Percentiles rank a stretch among this genome's conserved stretches.
Evolutionary conservation across 2,888 invertebrate species (phyloP).

Genomic region (Petrolisthes manimaculis): DNA sequence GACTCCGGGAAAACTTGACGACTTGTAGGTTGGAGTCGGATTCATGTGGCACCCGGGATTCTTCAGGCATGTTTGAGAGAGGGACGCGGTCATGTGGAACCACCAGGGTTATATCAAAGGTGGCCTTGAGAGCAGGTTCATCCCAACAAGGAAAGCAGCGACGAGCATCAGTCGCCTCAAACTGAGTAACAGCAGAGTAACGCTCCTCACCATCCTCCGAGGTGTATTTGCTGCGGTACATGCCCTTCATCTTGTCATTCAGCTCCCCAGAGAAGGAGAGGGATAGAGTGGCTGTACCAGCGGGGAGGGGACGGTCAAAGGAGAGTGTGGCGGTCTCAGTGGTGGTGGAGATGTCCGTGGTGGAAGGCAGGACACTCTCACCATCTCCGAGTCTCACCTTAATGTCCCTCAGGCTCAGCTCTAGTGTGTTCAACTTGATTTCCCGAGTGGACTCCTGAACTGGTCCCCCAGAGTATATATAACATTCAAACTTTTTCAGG

Average conservation of each 20-base stretch:
- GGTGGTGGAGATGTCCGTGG: constrained; percentile 70
- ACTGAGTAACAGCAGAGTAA: constrained; percentile 91
- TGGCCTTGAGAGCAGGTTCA: constrained; percentile 95
- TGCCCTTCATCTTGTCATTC: constrained; percentile 94
- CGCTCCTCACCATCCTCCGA: constrained; percentile 78
- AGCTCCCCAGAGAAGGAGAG: constrained; percentile 87
- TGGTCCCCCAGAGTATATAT: no score
- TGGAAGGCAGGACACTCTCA: constrained; percentile 33
- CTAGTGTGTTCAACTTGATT: constrained; percentile 52
- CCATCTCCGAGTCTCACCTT: constrained; percentile 30
- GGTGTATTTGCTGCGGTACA: constrained; percentile 89
- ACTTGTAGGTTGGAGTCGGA: constrained; percentile 72
- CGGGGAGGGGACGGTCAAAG: constrained; percentile 76
- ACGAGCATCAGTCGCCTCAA: constrained; percentile 90
- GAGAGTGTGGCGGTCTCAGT: constrained; percentile 80
- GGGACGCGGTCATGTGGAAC: constrained; percentile 87
- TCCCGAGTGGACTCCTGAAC: constrained; percentile 52
- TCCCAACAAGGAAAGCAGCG: constrained; percentile 98
- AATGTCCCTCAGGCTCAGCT: constrained; percentile 42
- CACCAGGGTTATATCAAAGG: constrained; percentile 88
- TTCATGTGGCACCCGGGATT: constrained; percentile 60
- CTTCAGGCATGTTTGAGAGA: constrained; percentile 83
- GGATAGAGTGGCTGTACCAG: constrained; percentile 74
- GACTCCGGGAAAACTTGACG: constrained; percentile 84
- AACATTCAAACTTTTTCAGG: no score